Base-by-base conservation (phyloP, 1,140 invertebrate species). In the Augochlora pura region DNA sequence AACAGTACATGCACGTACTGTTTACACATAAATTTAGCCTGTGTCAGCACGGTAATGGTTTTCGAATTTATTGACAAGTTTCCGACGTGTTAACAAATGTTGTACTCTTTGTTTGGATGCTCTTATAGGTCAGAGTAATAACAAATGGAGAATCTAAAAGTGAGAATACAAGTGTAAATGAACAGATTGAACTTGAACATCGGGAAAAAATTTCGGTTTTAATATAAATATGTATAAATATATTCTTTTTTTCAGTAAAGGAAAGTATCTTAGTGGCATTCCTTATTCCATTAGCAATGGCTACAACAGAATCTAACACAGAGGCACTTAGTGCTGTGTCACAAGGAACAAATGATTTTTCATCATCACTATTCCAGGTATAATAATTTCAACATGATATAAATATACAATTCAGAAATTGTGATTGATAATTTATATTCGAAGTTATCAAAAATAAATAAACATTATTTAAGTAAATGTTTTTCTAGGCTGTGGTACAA, bases 281-380 rank as follows among this genome's bases (percentile, higher is more conserved):
- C 67, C 62, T 81, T 9, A 81, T 81, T 62, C 59, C 77, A 27
- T 46, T 74, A 25, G 72, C 70, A 46, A 82, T 66, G 81, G 77
- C 85, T 18, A 39, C 71, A 1, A 32, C 83, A 68, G 23, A 12
- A 32, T n/a, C 10, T 18, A 32, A 79, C 12, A 23, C 67, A 12
- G 12, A 25, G 9, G 83, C 80, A 4, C 59, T 84, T 39, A 39
- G 62, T 3, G 76, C 80, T 42, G 87, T 91, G 2, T 76, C 81
- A 10, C 23, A 83, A 9, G 72, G 89, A 4, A 72, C 72, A n/a
- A 83, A 78, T 59, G n/a, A 62, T 2, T 91, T 91, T 64, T 81
- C 87, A 0, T 54, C 75, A 0, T 77, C 82, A 3, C 87, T 92
- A 2, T 69, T 65, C 38, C 18, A 77, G 52, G 54, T 82, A 52